phyloP scores from a whole-genome alignment of 2,888 invertebrate species.

The Chesias legatella region DNA sequence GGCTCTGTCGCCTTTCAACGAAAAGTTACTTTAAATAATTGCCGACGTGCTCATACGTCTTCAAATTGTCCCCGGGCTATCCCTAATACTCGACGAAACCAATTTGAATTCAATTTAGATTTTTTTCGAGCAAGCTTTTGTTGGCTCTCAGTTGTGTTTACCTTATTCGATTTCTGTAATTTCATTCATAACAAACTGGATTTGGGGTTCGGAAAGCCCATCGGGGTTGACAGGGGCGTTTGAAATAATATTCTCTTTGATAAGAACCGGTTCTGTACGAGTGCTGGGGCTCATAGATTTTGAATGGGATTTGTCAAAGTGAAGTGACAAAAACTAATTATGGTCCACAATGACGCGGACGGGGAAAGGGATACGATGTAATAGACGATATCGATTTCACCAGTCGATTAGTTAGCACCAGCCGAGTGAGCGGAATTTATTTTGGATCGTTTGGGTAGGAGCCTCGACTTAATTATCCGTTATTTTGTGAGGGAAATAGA shows the following conservation, averaged over 20 bases:
- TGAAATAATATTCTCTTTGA: slow-evolving; percentile 81
- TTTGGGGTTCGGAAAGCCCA: slow-evolving; percentile 77
- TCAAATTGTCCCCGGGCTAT: slow-evolving; percentile 72
- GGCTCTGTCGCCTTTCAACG: slow-evolving; percentile 60
- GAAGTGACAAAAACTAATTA: slow-evolving; percentile 81
- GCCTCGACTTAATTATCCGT: slow-evolving; percentile 13
- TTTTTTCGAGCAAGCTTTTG: slow-evolving; percentile 79
- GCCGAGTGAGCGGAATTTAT: slow-evolving; percentile 21
- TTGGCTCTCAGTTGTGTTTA: slow-evolving; percentile 79
- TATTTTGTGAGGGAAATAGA: slow-evolving; percentile 2
- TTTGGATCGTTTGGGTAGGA: slow-evolving; percentile 16
- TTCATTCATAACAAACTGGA: slow-evolving; percentile 81
- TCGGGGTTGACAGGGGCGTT: slow-evolving; percentile 78
- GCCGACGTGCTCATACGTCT: slow-evolving; percentile 62
- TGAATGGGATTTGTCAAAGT: slow-evolving; percentile 74
- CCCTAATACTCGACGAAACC: slow-evolving; percentile 79
- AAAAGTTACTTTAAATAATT: slow-evolving; percentile 74
- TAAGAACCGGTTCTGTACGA: slow-evolving; percentile 72
- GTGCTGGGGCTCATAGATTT: slow-evolving; percentile 63
- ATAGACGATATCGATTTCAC: slow-evolving; percentile 54
- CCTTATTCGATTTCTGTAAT: slow-evolving; percentile 81
- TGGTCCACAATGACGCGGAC: slow-evolving; percentile 62
- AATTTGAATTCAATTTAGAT: slow-evolving; percentile 81
- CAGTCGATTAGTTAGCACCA: slow-evolving; percentile 32
- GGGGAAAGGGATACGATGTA: slow-evolving; percentile 47